These are phyloP conservation scores for Drosophila mimetica DNA, from an alignment of 2,888 invertebrate genomes.

Conservation along the genomic window DNA sequence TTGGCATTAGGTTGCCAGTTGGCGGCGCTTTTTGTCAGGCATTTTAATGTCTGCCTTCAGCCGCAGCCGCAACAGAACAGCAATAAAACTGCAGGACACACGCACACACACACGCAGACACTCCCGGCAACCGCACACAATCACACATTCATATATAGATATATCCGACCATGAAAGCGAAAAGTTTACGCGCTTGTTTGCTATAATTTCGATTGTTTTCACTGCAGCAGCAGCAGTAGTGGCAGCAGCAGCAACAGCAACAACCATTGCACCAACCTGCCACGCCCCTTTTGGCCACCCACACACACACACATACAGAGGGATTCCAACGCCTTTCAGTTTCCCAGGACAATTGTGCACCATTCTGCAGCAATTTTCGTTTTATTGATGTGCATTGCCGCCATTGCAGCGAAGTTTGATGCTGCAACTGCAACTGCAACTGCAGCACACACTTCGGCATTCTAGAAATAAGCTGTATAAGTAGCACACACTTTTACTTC, in stretches of 20 bases:
- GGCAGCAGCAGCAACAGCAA: constrained; percentile 16
- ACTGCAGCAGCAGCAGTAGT: constrained; percentile 47
- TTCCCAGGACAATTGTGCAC: constrained; percentile 48
- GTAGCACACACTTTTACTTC: constrained; percentile 69
- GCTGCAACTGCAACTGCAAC: constrained; percentile 46
- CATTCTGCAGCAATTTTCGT: constrained; percentile 68
- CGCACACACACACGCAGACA: constrained; percentile 40
- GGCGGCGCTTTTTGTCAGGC: constrained; percentile 67
- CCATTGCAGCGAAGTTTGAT: constrained; percentile 50
- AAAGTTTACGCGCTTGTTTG: constrained; percentile 79
- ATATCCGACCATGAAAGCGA: constrained; percentile 60
- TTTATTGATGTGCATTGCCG: constrained; percentile 69
- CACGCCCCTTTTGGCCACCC: constrained; percentile 37
- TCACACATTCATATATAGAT: constrained; percentile 22
- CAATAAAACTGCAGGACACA: constrained; percentile 51
- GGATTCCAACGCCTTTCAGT: constrained; percentile 9
- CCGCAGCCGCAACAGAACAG: constrained; percentile 49
- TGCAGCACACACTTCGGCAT: constrained; percentile 17
- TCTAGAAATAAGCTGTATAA: constrained; percentile 53
- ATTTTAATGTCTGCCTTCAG: constrained; percentile 65
- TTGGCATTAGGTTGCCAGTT: constrained; percentile 65
- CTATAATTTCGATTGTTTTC: constrained; percentile 80
- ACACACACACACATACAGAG: background rate
- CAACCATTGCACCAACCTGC: constrained; percentile 16
- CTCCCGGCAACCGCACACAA: constrained; percentile 1